Evolutionary conservation across 2,113 vertebrate genomes (phyloP), one percentile per base, ranked within the genome.

Genomic region (Ifrita kowaldi): DNA sequence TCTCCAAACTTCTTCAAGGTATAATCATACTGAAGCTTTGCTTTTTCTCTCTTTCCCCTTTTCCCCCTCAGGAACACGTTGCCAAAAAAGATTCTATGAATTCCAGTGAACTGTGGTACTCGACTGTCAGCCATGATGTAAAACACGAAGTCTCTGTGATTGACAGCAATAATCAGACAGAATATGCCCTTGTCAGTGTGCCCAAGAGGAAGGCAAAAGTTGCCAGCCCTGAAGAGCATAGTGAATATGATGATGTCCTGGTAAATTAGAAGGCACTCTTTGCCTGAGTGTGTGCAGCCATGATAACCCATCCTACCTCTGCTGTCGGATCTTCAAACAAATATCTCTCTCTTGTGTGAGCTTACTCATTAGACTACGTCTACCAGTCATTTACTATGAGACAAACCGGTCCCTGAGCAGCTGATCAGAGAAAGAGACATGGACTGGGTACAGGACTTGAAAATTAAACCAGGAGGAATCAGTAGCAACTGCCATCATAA

Each of bases 241-340:
- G n/a, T 20, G 95, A 97, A 12, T 98, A 98, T 21, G 97, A 98
- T 37, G 82, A 92, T 42, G 64, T 97, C 24, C 10, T 96, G 42
- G 30, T 96, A 11, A 33, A 46, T 28, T 95, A 93, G 69, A 63
- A 80, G 39, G 13, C 39, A 17, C 20, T 35, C 19, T 53, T 39
- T 37, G 37, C 32, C 68, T 32, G 44, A 56, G 16, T 12, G 35
- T 11, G 15, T 35, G 23, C 59, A 77, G 47, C 41, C 35, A 41
- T 35, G 17, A 46, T 19, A 84, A 59, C 22, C 15, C 19, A 44
- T n/a, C 41, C 11, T 33, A 35, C 28, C 22, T 64, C 57, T 55
- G 28, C 70, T 56, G 23, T 17, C 3, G 9, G 15, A 5, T 47
- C 50, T 80, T 70, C 89, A 80, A 59, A 65, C 28, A 63, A 86